Conservation (phyloP, 2,797 vertebrate species). For the Spea hammondii region DNA sequence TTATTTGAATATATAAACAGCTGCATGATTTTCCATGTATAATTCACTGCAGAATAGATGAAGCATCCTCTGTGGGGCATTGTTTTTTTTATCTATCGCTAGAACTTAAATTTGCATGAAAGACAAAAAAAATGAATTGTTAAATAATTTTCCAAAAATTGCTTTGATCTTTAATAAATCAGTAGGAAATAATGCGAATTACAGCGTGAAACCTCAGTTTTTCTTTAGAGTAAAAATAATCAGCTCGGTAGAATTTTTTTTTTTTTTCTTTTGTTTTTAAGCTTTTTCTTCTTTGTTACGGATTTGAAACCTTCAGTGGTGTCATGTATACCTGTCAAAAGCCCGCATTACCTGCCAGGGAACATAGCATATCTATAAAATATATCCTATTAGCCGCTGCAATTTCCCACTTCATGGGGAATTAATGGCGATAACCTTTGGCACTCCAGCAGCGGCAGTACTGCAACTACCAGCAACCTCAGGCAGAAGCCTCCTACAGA, state of each 20-base stretch:
- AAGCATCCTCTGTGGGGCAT: neutral
- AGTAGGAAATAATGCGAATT: neutral
- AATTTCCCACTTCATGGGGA: neutral
- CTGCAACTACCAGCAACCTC: neutral
- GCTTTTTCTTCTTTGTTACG: neutral
- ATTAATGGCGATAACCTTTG: neutral
- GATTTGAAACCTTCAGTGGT: neutral
- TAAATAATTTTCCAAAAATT: neutral
- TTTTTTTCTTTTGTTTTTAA: neutral
- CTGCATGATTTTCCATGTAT: neutral
- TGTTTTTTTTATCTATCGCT: neutral
- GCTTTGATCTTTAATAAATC: neutral
- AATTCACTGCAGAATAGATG: neutral
- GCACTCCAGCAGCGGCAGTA: neutral
- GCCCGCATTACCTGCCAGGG: no score
- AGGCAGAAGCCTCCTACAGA: neutral
- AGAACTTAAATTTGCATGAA: neutral
- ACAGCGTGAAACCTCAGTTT: neutral
- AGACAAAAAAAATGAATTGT: neutral
- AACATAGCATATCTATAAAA: neutral
- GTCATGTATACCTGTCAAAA: neutral
- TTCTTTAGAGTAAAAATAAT: neutral
- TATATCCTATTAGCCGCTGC: neutral
- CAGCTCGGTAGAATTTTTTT: neutral
- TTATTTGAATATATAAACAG: slow-evolving; percentile 27